These are phyloP conservation scores for Corythoichthys haematopterus DNA, from an alignment of 2,113 vertebrate species.

Conservation along the genomic window DNA sequence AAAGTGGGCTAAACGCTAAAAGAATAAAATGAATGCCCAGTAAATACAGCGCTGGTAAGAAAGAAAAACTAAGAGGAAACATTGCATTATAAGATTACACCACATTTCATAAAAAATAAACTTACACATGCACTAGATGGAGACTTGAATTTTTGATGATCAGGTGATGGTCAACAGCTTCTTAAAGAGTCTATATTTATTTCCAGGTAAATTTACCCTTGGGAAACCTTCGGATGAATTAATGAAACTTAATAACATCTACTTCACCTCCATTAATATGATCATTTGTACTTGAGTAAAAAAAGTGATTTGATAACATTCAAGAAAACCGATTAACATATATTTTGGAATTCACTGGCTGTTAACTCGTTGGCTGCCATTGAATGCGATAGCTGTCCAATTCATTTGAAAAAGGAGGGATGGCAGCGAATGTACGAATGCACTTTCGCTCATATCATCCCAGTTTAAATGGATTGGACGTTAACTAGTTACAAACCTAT, in stretches of 20 bases:
- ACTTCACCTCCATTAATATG: not conserved
- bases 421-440: no score
- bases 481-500: no score
- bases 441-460: no score
- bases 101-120: not conserved
- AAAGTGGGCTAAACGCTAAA: conserved; percentile 7
- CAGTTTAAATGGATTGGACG: no score
- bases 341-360: not conserved
- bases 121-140: not conserved
- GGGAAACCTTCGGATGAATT: not conserved
- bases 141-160: not conserved
- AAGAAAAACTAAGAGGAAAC: not conserved
- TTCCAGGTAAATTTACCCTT: not conserved
- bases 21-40: not conserved
- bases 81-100: not conserved
- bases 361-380: no score
- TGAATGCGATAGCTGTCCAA: no score
- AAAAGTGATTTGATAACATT: conserved; percentile 14
- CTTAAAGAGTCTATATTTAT: not conserved
- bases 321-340: not conserved
- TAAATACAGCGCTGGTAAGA: not conserved
- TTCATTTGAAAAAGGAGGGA: no score
- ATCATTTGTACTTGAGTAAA: not conserved
- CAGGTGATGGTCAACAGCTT: not conserved
- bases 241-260: not conserved